Percentiles rank a stretch among this genome's conserved stretches.
Conservation (phyloP, 1,140 invertebrate genomes). For the Pseudomyrmex gracilis region DNA sequence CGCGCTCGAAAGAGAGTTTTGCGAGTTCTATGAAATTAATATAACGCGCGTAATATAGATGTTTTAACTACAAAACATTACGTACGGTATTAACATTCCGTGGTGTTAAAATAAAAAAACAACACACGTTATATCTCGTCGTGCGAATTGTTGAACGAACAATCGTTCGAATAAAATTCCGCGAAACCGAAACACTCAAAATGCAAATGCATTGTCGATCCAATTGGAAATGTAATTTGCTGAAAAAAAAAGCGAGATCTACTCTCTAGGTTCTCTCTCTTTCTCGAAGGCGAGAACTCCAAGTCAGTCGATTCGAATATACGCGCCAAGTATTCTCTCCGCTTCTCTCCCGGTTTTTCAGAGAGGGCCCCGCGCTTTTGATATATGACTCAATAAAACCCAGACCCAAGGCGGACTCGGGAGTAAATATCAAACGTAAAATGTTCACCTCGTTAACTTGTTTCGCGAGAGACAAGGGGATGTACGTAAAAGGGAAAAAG, state of each 20-base stretch:
- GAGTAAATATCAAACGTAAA: constrained; percentile 83
- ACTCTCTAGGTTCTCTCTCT: no score
- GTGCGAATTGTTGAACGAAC: neutral
- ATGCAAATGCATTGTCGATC: neutral
- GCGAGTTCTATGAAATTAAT: neutral
- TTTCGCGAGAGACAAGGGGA: constrained; percentile 59
- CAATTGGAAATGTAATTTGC: constrained; percentile 4
- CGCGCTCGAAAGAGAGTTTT: neutral
- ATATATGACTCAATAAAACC: constrained; percentile 84
- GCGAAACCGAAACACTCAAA: no score
- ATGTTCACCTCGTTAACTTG: constrained; percentile 81
- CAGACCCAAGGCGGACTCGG: constrained; percentile 75
- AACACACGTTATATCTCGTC: no score
- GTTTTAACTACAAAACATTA: neutral
- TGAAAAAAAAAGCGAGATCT: constrained; percentile 4
- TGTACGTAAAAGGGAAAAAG: neutral
- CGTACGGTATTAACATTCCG: neutral
- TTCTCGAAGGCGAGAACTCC: constrained; percentile 25
- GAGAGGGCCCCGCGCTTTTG: constrained; percentile 70
- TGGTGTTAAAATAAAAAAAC: neutral
- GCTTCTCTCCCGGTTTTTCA: constrained; percentile 34
- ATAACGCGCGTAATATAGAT: neutral
- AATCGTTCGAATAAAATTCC: neutral
- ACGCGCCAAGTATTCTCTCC: constrained; percentile 35
- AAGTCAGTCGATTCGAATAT: constrained; percentile 43